Percentiles rank a stretch among this genome's conserved stretches.
These are phyloP conservation scores for Portevinia maculata DNA, from an alignment of 2,888 invertebrate species.

Conservation along the genomic window DNA sequence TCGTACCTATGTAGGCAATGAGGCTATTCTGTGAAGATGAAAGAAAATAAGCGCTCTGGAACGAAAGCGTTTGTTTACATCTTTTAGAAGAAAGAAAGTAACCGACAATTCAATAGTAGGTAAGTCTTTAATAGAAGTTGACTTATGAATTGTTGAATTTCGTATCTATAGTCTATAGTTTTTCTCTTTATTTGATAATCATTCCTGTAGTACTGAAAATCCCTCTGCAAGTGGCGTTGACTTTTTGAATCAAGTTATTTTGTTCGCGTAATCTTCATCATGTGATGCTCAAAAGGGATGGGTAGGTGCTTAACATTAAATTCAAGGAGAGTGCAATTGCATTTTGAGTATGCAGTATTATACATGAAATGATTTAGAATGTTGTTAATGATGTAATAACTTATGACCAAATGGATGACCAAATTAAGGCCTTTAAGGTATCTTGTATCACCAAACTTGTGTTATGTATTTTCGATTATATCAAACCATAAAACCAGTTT, in stretches of 20 bases:
- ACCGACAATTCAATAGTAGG: too few relatives aligned
- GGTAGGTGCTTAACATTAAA: constrained; percentile 11
- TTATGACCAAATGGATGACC: background rate
- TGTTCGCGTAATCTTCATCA: background rate
- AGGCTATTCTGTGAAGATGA: background rate
- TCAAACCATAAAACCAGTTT: too few relatives aligned
- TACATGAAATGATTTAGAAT: constrained; percentile 35
- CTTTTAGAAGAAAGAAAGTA: background rate
- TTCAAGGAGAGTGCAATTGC: constrained; percentile 26
- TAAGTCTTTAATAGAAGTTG: too few relatives aligned
- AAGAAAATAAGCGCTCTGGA: background rate
- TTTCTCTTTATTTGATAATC: too few relatives aligned
- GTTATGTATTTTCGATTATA: too few relatives aligned
- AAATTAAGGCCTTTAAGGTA: too few relatives aligned
- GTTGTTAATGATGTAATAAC: constrained; percentile 27
- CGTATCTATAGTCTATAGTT: too few relatives aligned
- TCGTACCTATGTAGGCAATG: constrained; percentile 29
- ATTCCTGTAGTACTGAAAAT: too few relatives aligned
- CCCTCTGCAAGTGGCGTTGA: too few relatives aligned
- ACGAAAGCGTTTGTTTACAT: background rate
- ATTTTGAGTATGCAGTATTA: background rate
- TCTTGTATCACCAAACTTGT: too few relatives aligned
- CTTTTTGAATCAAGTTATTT: too few relatives aligned
- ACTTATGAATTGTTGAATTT: too few relatives aligned
- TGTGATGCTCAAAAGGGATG: background rate